Conservation (phyloP, 1,140 invertebrate genomes). For the Formica selysi region DNA sequence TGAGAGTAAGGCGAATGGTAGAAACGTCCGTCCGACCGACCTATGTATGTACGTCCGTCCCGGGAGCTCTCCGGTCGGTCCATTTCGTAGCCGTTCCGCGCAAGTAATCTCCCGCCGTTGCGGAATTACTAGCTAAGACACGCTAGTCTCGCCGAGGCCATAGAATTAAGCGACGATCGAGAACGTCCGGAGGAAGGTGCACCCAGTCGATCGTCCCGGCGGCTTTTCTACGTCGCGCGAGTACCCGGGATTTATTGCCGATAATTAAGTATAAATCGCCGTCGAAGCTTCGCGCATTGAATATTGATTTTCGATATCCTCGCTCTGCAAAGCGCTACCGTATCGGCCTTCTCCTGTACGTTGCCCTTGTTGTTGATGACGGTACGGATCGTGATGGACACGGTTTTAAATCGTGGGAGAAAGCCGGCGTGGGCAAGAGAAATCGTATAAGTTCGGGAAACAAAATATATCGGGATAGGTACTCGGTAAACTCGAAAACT, state of each 20-base stretch:
- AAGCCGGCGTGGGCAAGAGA: slow-evolving; percentile 1
- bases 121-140: slow-evolving; percentile 21
- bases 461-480: slow-evolving; percentile 53
- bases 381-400: slow-evolving; percentile 34
- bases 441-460: slow-evolving; percentile 46
- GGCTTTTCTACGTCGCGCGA: slow-evolving; percentile 61
- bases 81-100: slow-evolving; percentile 69
- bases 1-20: slow-evolving; percentile 33
- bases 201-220: slow-evolving; percentile 1
- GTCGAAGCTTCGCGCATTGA: slow-evolving; percentile 47
- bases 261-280: slow-evolving; percentile 72
- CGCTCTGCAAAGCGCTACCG: not conserved
- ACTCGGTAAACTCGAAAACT: slow-evolving; percentile 41
- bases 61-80: slow-evolving; percentile 50
- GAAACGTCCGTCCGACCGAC: not conserved
- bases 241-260: slow-evolving; percentile 63
- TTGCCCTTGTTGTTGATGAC: slow-evolving; percentile 31
- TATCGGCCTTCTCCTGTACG: slow-evolving; percentile 2
- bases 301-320: slow-evolving; percentile 57
- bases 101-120: slow-evolving; percentile 69
- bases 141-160: slow-evolving; percentile 25
- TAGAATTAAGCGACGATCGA: slow-evolving; percentile 71
- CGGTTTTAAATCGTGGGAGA: slow-evolving; percentile 21
- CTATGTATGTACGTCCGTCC: not conserved
- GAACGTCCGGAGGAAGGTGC: slow-evolving; percentile 14